Conservation (phyloP, 1,140 invertebrate genomes). For the Drosophila bocki region DNA sequence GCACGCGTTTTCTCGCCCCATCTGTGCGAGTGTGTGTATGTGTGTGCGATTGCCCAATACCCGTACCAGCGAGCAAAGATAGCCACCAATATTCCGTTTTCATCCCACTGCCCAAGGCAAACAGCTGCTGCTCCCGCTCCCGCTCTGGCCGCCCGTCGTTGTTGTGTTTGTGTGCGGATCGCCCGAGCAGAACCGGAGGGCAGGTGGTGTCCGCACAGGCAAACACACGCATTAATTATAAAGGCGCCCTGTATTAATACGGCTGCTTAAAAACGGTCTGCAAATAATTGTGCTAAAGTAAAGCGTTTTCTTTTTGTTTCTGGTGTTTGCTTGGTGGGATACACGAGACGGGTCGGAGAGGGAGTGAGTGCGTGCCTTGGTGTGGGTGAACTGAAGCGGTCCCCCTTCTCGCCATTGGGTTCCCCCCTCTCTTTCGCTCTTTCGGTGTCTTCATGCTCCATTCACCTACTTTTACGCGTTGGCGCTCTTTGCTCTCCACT, state of each 20-base stretch:
- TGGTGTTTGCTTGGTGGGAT: constrained; percentile 3
- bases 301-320: constrained; percentile 9
- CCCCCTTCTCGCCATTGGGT: neutral
- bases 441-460: constrained; percentile 75
- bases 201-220: constrained; percentile 75
- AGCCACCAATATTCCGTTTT: constrained; percentile 59
- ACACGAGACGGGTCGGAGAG: neutral
- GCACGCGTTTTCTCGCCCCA: constrained; percentile 45
- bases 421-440: constrained; percentile 7
- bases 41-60: constrained; percentile 60
- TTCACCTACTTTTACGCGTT: constrained; percentile 83
- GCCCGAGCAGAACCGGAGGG: constrained; percentile 74
- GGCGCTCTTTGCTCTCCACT: constrained; percentile 66
- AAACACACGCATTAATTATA: constrained; percentile 74
- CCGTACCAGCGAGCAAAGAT: constrained; percentile 24
- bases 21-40: constrained; percentile 17
- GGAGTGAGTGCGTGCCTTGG: constrained; percentile 3
- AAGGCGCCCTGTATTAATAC: constrained; percentile 38
- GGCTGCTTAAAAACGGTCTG: constrained; percentile 47
- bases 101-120: constrained; percentile 66
- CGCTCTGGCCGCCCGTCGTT: constrained; percentile 15
- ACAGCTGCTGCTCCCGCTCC: constrained; percentile 58
- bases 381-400: constrained; percentile 23
- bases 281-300: constrained; percentile 22
- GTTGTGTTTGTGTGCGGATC: constrained; percentile 65